Percentiles rank a stretch among this genome's conserved stretches.
These are phyloP conservation scores for Cydia splendana DNA, from an alignment of 1,140 invertebrate genomes.

Conservation along the genomic window DNA sequence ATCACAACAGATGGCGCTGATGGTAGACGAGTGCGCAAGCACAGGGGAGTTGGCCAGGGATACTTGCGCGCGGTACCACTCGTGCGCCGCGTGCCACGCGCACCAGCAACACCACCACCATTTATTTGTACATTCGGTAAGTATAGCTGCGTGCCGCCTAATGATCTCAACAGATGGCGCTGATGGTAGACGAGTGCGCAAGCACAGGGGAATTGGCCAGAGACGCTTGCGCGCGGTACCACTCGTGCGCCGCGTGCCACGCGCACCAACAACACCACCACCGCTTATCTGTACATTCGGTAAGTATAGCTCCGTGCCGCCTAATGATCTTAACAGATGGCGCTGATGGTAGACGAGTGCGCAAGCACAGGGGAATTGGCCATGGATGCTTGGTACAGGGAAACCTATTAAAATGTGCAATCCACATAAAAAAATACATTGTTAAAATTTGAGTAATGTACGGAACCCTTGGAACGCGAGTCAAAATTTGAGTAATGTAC, in stretches of 20 bases:
- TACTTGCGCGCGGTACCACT: constrained; percentile 87
- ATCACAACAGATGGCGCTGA: constrained; percentile 70
- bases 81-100: constrained; percentile 88
- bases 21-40: constrained; percentile 84
- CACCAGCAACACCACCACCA: constrained; percentile 54
- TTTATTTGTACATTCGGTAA: not conserved
- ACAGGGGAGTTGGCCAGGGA: constrained; percentile 80
- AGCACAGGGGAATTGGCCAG: constrained; percentile 80
- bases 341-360: constrained; percentile 84
- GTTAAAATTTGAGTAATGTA: too few relatives aligned
- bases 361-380: constrained; percentile 81
- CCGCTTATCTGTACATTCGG: not conserved
- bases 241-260: constrained; percentile 91
- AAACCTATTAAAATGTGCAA: too few relatives aligned
- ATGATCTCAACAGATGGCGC: constrained; percentile 64
- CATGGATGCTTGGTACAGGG: constrained; percentile 81
- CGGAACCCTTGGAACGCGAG: too few relatives aligned
- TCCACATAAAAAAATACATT: too few relatives aligned
- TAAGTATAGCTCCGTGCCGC: not conserved
- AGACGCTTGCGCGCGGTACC: constrained; percentile 84
- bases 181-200: constrained; percentile 84
- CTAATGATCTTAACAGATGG: constrained; percentile 52
- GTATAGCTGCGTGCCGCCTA: not conserved
- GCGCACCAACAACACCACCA: constrained; percentile 60
- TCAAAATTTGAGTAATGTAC: too few relatives aligned